Evolutionary conservation across 2,797 vertebrate genomes (phyloP).

Genomic region (Smutsia temminckii): DNA sequence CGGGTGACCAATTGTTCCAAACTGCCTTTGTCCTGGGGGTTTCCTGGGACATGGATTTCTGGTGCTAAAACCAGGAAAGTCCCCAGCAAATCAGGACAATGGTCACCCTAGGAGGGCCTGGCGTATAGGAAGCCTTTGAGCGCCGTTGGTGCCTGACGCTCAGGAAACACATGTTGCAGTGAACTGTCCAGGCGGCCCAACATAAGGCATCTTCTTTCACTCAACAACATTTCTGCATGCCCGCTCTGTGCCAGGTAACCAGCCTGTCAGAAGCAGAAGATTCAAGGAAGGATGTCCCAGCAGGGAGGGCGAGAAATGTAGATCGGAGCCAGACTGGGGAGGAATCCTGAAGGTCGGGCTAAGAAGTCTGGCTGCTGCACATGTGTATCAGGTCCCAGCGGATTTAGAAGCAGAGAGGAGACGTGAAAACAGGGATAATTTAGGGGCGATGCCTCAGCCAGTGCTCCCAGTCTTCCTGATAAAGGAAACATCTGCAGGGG

Average conservation of each 20-base stretch:
- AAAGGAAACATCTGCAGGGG: neutral
- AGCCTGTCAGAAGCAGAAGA: neutral
- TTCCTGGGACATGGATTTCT: neutral
- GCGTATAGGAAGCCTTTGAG: neutral
- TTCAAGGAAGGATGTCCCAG: neutral
- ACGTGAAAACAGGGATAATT: neutral
- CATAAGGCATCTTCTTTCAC: neutral
- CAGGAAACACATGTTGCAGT: neutral
- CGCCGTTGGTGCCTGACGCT: neutral
- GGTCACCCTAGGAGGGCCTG: neutral
- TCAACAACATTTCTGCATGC: neutral
- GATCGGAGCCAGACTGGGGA: neutral
- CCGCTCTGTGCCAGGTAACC: neutral
- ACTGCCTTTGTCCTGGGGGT: neutral
- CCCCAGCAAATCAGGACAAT: neutral
- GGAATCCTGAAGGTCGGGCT: neutral
- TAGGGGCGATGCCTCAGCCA: fast-evolving
- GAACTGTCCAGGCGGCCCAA: neutral
- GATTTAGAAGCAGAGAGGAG: neutral
- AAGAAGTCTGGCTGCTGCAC: neutral
- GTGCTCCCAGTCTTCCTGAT: neutral
- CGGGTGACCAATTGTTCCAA: neutral
- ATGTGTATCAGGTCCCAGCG: neutral
- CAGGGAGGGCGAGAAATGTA: neutral
- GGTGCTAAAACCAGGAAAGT: neutral